These are phyloP conservation scores for Sphecodes monilicornis DNA, from an alignment of 2,888 invertebrate genomes.

Conservation along the genomic window DNA sequence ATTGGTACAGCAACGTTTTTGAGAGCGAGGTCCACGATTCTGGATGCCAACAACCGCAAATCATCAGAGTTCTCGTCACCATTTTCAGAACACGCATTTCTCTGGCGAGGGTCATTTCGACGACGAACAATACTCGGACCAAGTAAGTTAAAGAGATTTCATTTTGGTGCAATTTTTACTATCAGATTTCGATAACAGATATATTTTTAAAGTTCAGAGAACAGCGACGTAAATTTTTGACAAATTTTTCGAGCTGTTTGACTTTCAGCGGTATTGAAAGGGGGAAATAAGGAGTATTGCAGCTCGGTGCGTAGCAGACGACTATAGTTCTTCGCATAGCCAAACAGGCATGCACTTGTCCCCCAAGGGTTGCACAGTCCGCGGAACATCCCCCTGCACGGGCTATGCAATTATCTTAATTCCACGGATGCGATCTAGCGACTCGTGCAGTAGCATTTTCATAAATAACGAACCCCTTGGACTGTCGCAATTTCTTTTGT, in stretches of 20 bases:
- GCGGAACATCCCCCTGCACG: background rate
- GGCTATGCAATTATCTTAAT: slow-evolving; percentile 13
- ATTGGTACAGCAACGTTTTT: slow-evolving; percentile 55
- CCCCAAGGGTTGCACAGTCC: background rate
- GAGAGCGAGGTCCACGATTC: slow-evolving; percentile 40
- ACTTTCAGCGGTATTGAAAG: background rate
- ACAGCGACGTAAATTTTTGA: too few relatives aligned
- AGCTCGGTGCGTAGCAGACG: background rate
- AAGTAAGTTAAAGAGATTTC: background rate
- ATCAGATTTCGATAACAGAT: background rate
- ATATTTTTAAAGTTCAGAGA: too few relatives aligned
- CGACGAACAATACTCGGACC: background rate
- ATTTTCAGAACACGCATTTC: slow-evolving; percentile 47
- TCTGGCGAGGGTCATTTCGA: background rate
- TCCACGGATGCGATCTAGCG: too few relatives aligned
- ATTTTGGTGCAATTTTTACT: background rate
- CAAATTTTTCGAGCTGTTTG: too few relatives aligned
- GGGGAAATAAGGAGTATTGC: background rate
- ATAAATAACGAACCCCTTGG: background rate
- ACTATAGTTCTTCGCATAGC: background rate
- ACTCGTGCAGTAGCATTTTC: background rate
- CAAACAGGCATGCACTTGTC: background rate
- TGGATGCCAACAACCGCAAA: slow-evolving; percentile 68
- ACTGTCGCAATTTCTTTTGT: background rate
- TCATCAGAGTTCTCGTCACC: slow-evolving; percentile 28